These are phyloP conservation scores for Callocephalon fimbriatum DNA, from an alignment of 2,113 vertebrate genomes.

Conservation along the genomic window DNA sequence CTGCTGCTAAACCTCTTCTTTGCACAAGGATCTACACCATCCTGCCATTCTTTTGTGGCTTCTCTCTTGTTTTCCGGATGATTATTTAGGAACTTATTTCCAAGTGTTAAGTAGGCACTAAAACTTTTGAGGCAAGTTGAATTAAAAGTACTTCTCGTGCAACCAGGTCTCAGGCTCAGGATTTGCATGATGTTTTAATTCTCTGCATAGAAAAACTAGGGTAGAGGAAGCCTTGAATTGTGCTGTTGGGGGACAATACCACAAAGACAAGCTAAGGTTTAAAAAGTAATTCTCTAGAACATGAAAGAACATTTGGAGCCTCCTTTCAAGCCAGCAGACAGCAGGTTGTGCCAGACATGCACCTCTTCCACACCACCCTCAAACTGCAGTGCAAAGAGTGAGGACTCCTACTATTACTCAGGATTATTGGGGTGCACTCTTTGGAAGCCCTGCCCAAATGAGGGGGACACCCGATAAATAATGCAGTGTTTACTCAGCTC, in stretches of 20 bases:
- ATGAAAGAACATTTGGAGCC: not conserved
- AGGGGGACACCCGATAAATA: not conserved
- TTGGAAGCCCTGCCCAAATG: not conserved
- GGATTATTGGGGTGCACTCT: not conserved
- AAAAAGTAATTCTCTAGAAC: not conserved
- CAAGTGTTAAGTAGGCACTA: constrained; percentile 4
- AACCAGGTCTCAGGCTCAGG: not conserved
- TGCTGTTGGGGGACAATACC: not conserved
- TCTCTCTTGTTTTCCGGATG: too few relatives aligned
- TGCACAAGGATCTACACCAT: too few relatives aligned
- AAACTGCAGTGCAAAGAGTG: rapidly evolving
- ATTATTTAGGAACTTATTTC: constrained; percentile 28
- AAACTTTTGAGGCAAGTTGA: constrained; percentile 4
- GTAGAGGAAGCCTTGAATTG: not conserved
- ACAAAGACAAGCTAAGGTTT: not conserved
- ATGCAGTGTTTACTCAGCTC: rapidly evolving
- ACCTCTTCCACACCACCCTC: not conserved
- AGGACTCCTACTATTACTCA: not conserved
- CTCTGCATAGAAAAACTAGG: not conserved
- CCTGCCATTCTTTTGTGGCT: too few relatives aligned
- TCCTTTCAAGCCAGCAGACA: not conserved
- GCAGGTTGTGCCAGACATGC: not conserved
- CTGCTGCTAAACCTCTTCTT: too few relatives aligned
- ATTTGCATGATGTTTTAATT: not conserved
- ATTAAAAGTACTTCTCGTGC: not conserved